Evolutionary conservation across 1,140 invertebrate species (phyloP).

Genomic region (Charaxes varanes): DNA sequence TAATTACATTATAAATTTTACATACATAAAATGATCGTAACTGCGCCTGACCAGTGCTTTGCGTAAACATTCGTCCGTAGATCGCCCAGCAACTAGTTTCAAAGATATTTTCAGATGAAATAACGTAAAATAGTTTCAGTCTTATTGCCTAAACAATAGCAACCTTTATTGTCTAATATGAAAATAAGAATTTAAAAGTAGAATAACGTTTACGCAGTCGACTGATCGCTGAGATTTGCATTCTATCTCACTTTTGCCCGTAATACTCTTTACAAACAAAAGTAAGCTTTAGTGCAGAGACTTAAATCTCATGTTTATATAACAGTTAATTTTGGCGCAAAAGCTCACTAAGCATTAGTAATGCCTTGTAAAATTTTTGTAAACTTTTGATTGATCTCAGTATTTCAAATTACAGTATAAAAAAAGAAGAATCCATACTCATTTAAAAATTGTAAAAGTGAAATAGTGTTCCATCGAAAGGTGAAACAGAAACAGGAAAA

Average conservation of each 20-base stretch:
- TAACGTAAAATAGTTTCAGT: slow-evolving; percentile 6
- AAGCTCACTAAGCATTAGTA: slow-evolving; percentile 17
- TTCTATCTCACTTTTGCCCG: slow-evolving; percentile 1
- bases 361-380: slow-evolving; percentile 10
- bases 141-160: slow-evolving; percentile 8
- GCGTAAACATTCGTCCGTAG: slow-evolving; percentile 21
- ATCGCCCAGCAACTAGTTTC: slow-evolving; percentile 20
- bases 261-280: neutral
- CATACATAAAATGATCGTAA: slow-evolving; percentile 9
- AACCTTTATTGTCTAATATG: slow-evolving; percentile 1
- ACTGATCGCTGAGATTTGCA: slow-evolving; percentile 4
- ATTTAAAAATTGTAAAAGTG: slow-evolving; percentile 2
- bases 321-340: slow-evolving; percentile 9
- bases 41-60: slow-evolving; percentile 11
- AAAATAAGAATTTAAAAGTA: slow-evolving; percentile 11
- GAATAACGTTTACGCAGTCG: slow-evolving; percentile 10
- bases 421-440: slow-evolving; percentile 5
- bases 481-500: slow-evolving; percentile 20
- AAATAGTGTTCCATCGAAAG: slow-evolving; percentile 3
- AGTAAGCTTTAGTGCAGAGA: slow-evolving; percentile 5
- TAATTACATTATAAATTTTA: too few species aligned
- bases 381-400: slow-evolving; percentile 18
- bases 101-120: slow-evolving; percentile 22
- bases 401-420: slow-evolving; percentile 10
- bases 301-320: slow-evolving; percentile 7